phyloP scores from a whole-genome alignment of 2,888 invertebrate species.

The Lysandra bellargus region DNA sequence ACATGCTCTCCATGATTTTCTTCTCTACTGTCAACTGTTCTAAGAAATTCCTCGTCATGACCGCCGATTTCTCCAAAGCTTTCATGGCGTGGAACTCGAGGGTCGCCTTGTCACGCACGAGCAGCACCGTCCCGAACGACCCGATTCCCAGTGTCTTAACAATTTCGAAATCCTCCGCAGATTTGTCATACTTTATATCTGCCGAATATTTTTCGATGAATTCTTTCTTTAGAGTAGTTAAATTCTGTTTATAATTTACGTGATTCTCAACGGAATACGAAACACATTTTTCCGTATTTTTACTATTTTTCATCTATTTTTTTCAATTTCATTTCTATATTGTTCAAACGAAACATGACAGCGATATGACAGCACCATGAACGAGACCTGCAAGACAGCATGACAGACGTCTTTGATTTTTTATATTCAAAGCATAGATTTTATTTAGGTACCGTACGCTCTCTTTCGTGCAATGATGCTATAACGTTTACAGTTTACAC shows the following conservation, averaged over 20 bases:
- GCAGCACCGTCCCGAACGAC: conserved; percentile 91
- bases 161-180: conserved; percentile 83
- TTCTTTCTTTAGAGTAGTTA: conserved; percentile 58
- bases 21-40: conserved; percentile 92
- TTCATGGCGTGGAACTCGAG: conserved; percentile 90
- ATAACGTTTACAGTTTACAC: too few species aligned
- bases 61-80: conserved; percentile 88
- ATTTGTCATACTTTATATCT: conserved; percentile 45
- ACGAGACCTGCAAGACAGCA: neutral
- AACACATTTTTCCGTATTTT: conserved; percentile 42
- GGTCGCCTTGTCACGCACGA: conserved; percentile 82
- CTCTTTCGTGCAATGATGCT: too few species aligned
- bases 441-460: too few species aligned
- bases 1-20: conserved; percentile 88
- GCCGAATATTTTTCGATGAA: conserved; percentile 49
- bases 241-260: conserved; percentile 51
- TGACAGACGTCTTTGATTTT: too few species aligned
- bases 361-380: neutral
- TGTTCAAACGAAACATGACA: neutral
- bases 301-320: conserved; percentile 48
- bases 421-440: too few species aligned
- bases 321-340: neutral
- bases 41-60: conserved; percentile 90
- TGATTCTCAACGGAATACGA: conserved; percentile 52
- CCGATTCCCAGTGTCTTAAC: conserved; percentile 90